These are phyloP conservation scores for Aplochiton taeniatus DNA, from an alignment of 2,797 vertebrate genomes.

Conservation along the genomic window DNA sequence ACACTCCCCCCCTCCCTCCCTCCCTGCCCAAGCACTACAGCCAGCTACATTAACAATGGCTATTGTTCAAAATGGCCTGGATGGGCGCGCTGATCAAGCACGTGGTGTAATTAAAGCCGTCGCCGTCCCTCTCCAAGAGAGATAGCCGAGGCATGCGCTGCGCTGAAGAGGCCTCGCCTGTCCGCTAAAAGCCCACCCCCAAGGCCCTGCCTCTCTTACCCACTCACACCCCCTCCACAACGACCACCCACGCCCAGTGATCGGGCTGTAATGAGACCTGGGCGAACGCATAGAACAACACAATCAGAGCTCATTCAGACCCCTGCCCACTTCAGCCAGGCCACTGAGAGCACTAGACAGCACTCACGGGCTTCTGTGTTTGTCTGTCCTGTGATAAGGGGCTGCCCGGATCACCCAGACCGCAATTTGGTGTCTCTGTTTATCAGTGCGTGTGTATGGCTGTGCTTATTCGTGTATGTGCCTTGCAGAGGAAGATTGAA, in stretches of 20 bases:
- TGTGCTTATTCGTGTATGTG: slow-evolving; percentile 10
- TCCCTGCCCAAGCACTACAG: neutral
- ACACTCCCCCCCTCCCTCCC: slow-evolving; percentile 29
- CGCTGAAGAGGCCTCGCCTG: slow-evolving; percentile 61
- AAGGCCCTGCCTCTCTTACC: slow-evolving; percentile 37
- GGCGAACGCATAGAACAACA: slow-evolving; percentile 67
- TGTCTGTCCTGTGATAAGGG: slow-evolving; percentile 27
- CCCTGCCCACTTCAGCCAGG: slow-evolving; percentile 44
- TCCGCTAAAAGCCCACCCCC: slow-evolving; percentile 49
- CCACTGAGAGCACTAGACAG: slow-evolving; percentile 36
- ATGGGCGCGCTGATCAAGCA: slow-evolving; percentile 40
- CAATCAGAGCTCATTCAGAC: slow-evolving; percentile 59
- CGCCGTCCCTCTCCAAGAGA: slow-evolving; percentile 50
- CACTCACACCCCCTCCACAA: slow-evolving; percentile 41
- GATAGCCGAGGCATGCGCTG: slow-evolving; percentile 43
- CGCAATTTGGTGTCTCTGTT: slow-evolving; percentile 24
- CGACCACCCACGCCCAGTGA: slow-evolving; percentile 53
- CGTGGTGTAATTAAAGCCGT: slow-evolving; percentile 54
- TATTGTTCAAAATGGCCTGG: slow-evolving; percentile 39
- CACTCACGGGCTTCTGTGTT: slow-evolving; percentile 40
- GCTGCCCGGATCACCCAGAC: slow-evolving; percentile 29
- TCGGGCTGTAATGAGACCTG: slow-evolving; percentile 50
- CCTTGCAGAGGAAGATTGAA: slow-evolving; percentile 25
- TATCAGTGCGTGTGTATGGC: slow-evolving; percentile 16
- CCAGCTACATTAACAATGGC: slow-evolving; percentile 32